These are phyloP conservation scores for Hemibagrus guttatus DNA, from an alignment of 2,797 vertebrate genomes.

Conservation along the genomic window DNA sequence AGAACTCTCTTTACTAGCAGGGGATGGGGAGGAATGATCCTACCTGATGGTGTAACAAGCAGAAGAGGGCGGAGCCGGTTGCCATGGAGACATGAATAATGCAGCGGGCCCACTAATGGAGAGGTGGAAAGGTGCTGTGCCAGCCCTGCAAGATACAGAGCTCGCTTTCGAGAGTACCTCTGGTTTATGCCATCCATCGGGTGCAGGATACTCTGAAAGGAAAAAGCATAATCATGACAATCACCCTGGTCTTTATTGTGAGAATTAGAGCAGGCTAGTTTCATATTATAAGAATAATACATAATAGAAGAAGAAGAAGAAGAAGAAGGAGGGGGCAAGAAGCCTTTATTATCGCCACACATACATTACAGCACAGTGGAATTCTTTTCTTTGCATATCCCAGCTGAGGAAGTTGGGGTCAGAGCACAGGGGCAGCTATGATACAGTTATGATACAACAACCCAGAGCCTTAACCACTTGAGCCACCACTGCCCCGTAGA, in stretches of 20 bases:
- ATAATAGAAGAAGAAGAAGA: no score
- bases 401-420: no score
- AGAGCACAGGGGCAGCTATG: no score
- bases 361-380: no score
- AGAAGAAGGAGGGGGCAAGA: no score
- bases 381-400: no score
- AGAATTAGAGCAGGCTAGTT: not conserved
- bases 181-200: slow-evolving; percentile 91
- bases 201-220: slow-evolving; percentile 69
- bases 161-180: slow-evolving; percentile 91
- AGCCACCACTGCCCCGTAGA: no score
- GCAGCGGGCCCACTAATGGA: slow-evolving; percentile 79
- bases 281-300: not conserved
- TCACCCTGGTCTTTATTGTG: not conserved
- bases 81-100: slow-evolving; percentile 87
- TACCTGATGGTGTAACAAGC: slow-evolving; percentile 84
- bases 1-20: no score
- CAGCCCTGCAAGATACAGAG: slow-evolving; percentile 88
- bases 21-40: not conserved
- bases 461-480: no score
- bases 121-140: slow-evolving; percentile 80
- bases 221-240: not conserved
- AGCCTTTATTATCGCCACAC: no score
- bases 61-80: slow-evolving; percentile 87
- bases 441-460: no score